phyloP scores from a whole-genome alignment of 2,113 vertebrate genomes.

The Indri indri region DNA sequence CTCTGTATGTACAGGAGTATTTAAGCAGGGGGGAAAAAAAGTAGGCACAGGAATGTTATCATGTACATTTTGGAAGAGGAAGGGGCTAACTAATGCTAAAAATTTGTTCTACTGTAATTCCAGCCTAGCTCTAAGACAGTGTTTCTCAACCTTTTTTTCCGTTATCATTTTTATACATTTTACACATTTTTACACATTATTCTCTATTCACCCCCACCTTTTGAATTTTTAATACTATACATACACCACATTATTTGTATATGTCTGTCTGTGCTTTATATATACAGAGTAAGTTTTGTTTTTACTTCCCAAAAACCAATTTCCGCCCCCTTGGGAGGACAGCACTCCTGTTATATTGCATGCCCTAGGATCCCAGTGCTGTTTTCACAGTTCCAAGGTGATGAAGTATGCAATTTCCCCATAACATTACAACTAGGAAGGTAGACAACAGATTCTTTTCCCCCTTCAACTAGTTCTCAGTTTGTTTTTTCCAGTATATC shows the following conservation, averaged over 20 bases:
- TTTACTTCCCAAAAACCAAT: neutral
- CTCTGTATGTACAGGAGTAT: neutral
- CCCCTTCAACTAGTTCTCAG: neutral
- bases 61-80: neutral
- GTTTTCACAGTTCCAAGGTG: neutral
- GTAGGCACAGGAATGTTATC: neutral
- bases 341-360: neutral
- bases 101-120: neutral
- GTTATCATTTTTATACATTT: too few relatives aligned
- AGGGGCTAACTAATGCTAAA: neutral
- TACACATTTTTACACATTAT: slow-evolving; percentile 6
- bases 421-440: neutral
- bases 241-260: neutral
- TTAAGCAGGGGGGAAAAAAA: neutral
- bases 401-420: neutral
- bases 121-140: neutral
- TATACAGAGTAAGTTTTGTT: neutral
- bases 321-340: neutral
- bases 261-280: neutral
- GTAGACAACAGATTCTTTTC: neutral
- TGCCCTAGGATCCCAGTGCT: neutral
- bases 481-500: neutral
- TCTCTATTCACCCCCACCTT: neutral
- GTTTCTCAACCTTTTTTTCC: neutral
- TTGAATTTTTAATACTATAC: neutral